These are phyloP conservation scores for Plagodis dolabraria DNA, from an alignment of 2,888 invertebrate genomes.

Conservation along the genomic window DNA sequence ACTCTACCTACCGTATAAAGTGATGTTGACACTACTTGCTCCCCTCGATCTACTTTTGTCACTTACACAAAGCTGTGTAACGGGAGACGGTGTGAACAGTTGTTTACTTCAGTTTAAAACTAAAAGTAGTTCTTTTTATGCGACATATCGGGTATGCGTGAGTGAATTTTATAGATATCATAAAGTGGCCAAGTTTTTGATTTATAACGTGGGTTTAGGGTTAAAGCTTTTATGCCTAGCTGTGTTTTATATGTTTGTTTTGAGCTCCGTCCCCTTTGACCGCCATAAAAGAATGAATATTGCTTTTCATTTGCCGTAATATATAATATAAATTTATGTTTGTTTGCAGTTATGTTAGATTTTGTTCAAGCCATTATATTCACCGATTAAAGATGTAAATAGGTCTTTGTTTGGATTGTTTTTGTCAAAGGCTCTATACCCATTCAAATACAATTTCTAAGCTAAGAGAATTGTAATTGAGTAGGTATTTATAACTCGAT, in stretches of 20 bases:
- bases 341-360: too few relatives aligned
- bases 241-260: constrained; percentile 25
- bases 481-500: constrained; percentile 2
- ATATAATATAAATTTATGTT: neutral
- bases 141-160: constrained; percentile 25
- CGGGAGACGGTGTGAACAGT: constrained; percentile 26
- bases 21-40: constrained; percentile 14
- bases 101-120: constrained; percentile 29
- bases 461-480: neutral
- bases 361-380: too few relatives aligned
- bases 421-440: too few relatives aligned
- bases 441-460: too few relatives aligned
- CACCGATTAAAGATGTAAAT: too few relatives aligned
- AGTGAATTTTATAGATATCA: constrained; percentile 29
- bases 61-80: constrained; percentile 31
- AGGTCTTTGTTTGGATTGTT: too few relatives aligned
- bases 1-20: constrained; percentile 1
- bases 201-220: constrained; percentile 22
- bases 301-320: constrained; percentile 1
- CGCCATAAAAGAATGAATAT: constrained; percentile 12
- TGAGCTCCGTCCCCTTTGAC: constrained; percentile 14
- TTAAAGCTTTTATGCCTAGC: constrained; percentile 10
- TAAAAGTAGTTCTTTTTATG: constrained; percentile 3
- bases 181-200: constrained; percentile 26
- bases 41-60: constrained; percentile 28